Evolutionary conservation across 2,797 vertebrate genomes (phyloP).

Genomic region (Synanceia verrucosa): DNA sequence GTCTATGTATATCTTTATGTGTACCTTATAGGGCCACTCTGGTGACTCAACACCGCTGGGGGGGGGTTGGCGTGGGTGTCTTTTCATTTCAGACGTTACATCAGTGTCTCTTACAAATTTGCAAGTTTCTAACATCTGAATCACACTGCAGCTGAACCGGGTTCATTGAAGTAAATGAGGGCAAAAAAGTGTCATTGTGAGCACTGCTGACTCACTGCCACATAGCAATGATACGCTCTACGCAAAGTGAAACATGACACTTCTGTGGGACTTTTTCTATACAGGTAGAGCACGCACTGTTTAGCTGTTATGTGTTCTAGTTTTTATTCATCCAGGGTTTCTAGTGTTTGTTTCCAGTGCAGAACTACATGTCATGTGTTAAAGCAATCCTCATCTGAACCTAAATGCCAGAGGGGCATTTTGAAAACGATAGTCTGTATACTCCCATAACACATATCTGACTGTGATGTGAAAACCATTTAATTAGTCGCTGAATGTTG

Average conservation of each 20-base stretch:
- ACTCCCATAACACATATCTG: background rate
- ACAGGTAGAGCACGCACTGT: slow-evolving; percentile 25
- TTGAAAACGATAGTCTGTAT: background rate
- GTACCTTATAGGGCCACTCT: slow-evolving; percentile 31
- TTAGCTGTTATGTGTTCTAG: slow-evolving; percentile 42
- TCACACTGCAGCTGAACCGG: slow-evolving; percentile 55
- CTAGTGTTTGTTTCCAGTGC: background rate
- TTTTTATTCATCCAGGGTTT: slow-evolving; percentile 12
- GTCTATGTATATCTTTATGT: slow-evolving; percentile 44
- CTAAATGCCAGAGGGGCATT: background rate
- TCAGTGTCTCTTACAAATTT: slow-evolving; percentile 65
- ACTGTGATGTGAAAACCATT: background rate
- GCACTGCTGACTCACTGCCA: slow-evolving; percentile 51
- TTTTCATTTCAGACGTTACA: slow-evolving; percentile 74
- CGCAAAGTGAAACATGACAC: slow-evolving; percentile 65
- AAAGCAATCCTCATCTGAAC: background rate
- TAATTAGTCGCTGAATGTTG: background rate
- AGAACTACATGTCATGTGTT: background rate
- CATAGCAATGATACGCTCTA: slow-evolving; percentile 33
- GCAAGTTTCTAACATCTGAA: slow-evolving; percentile 70
- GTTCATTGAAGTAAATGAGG: slow-evolving; percentile 40
- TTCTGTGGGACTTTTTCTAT: slow-evolving; percentile 17
- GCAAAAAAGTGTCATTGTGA: slow-evolving; percentile 48
- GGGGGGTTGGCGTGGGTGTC: slow-evolving; percentile 54
- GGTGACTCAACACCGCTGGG: slow-evolving; percentile 49